Evolutionary conservation across 2,113 vertebrate genomes (phyloP).

Genomic region (Daphoenositta chrysoptera): DNA sequence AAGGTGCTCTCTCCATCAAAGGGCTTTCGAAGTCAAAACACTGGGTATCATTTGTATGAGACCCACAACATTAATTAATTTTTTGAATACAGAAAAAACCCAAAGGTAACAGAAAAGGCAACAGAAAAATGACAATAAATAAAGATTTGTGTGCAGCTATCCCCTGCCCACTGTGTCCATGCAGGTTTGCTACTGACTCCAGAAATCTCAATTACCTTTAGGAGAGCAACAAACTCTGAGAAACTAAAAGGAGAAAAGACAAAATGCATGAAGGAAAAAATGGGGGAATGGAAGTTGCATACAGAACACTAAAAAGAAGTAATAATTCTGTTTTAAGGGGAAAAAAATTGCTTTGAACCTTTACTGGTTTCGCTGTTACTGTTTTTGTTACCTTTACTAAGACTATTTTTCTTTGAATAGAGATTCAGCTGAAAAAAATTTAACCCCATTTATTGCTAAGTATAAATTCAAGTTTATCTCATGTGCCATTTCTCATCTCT

Average conservation of each 20-base stretch:
- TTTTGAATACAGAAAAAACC: neutral
- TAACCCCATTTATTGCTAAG: neutral
- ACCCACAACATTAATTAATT: neutral
- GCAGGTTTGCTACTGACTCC: neutral
- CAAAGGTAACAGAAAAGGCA: neutral
- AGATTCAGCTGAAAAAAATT: neutral
- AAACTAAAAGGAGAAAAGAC: neutral
- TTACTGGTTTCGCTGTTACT: neutral
- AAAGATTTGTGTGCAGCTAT: neutral
- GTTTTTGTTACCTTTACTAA: neutral
- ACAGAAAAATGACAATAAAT: neutral
- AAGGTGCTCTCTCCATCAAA: neutral
- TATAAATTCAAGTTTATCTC: neutral
- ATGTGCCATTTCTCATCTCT: neutral
- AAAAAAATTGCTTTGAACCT: neutral
- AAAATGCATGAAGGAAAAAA: neutral
- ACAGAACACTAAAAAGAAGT: neutral
- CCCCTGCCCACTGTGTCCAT: fast-evolving
- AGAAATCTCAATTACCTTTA: neutral
- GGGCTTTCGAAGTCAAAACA: neutral
- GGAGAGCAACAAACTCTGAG: neutral
- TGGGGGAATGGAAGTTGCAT: neutral
- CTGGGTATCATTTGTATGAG: neutral
- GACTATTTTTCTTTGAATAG: neutral
- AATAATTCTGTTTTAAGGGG: neutral